phyloP scores from a whole-genome alignment of 2,797 vertebrate genomes.

The Lemur catta region DNA sequence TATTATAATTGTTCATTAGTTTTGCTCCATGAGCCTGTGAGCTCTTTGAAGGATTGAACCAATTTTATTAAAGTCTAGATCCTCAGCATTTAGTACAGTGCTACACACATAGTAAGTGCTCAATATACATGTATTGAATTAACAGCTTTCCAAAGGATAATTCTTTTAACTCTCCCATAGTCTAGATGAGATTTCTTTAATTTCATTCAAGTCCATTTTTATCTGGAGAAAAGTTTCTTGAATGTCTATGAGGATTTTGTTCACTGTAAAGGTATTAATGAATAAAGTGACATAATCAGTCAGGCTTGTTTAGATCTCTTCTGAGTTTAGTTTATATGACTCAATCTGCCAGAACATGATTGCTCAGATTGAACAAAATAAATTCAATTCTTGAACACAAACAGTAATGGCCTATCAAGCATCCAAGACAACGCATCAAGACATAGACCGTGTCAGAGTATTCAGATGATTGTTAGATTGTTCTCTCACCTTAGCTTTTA shows the following conservation, averaged over 20 bases:
- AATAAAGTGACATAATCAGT: not conserved
- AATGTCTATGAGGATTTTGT: not conserved
- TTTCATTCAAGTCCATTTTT: not conserved
- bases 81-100: not conserved
- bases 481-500: not conserved
- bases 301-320: not conserved
- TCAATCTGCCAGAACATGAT: not conserved
- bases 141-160: not conserved
- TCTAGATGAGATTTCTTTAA: not conserved
- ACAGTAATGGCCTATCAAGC: not conserved
- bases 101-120: not conserved
- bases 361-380: not conserved
- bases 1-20: not conserved
- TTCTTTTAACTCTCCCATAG: not conserved
- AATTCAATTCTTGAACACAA: not conserved
- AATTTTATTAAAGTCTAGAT: slow-evolving; percentile 17
- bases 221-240: not conserved
- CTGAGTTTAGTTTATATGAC: not conserved
- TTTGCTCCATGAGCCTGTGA: not conserved
- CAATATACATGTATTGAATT: not conserved
- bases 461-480: not conserved
- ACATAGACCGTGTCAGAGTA: not conserved
- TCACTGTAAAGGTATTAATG: not conserved
- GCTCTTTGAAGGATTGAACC: not conserved
- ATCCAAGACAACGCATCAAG: not conserved